phyloP scores from a whole-genome alignment of 2,888 invertebrate genomes.

The Polyommatus iphigenia region DNA sequence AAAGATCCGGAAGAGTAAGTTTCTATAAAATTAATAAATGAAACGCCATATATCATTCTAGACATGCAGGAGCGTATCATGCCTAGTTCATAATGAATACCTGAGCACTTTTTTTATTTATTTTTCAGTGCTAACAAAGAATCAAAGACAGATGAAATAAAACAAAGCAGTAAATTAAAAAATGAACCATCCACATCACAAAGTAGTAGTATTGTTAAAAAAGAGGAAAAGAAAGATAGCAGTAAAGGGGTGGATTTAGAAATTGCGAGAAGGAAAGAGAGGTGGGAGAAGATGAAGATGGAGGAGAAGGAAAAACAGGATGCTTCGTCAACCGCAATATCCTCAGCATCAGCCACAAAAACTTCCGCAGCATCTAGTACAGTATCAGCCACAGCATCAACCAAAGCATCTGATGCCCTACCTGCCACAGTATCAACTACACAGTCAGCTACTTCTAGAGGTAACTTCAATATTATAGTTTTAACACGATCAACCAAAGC shows the following conservation, averaged over 20 bases:
- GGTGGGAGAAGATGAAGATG: conserved; percentile 15
- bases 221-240: not conserved
- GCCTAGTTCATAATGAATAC: not conserved
- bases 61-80: not conserved
- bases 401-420: not conserved
- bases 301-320: not conserved
- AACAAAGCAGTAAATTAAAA: not conserved
- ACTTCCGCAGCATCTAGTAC: not conserved
- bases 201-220: not conserved
- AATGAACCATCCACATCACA: conserved; percentile 13
- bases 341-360: not conserved
- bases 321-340: not conserved
- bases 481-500: no score
- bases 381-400: no score
- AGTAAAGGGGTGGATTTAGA: conserved; percentile 22
- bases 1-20: conserved; percentile 36
- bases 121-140: conserved; percentile 5
- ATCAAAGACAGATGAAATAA: not conserved
- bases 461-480: not conserved
- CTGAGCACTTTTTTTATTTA: not conserved
- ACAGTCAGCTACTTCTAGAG: not conserved
- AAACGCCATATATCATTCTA: not conserved
- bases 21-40: not conserved
- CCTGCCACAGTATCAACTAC: not conserved
- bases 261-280: conserved; percentile 25